These are phyloP conservation scores for Malaclemys terrapin DNA, from an alignment of 2,113 vertebrate species.

Conservation along the genomic window DNA sequence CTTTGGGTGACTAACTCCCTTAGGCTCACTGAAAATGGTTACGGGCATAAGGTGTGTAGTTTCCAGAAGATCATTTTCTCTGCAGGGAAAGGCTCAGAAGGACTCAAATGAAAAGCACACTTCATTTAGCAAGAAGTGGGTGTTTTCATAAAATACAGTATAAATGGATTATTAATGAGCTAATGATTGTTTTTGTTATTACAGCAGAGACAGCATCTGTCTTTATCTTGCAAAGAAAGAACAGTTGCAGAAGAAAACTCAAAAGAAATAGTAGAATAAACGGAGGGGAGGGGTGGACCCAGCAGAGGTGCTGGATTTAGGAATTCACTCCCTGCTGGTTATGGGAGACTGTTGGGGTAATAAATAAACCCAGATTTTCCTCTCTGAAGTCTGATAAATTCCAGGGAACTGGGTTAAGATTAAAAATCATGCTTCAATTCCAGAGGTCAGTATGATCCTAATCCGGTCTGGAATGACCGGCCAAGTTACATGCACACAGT, in stretches of 20 bases:
- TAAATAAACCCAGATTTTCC: not conserved
- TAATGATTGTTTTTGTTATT: no score
- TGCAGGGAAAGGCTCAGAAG: not conserved
- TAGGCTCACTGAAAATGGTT: not conserved
- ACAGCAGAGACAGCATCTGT: not conserved
- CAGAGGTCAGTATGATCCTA: not conserved
- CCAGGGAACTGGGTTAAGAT: not conserved
- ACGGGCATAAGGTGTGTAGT: no score
- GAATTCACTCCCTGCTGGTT: not conserved
- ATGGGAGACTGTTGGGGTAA: not conserved
- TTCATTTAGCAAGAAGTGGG: not conserved
- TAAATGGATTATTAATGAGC: not conserved
- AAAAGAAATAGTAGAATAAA: not conserved
- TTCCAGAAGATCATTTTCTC: not conserved
- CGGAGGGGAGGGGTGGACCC: fast-evolving
- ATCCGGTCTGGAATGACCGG: not conserved
- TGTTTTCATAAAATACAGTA: not conserved
- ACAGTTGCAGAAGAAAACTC: not conserved
- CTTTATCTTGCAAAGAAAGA: not conserved
- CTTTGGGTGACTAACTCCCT: no score
- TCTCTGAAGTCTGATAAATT: not conserved
- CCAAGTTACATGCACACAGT: not conserved
- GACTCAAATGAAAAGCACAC: not conserved
- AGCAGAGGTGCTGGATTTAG: not conserved
- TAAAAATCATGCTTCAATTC: not conserved